Evolutionary conservation across 1,140 invertebrate genomes (phyloP).

Genomic region (Aleiodes sp.): DNA sequence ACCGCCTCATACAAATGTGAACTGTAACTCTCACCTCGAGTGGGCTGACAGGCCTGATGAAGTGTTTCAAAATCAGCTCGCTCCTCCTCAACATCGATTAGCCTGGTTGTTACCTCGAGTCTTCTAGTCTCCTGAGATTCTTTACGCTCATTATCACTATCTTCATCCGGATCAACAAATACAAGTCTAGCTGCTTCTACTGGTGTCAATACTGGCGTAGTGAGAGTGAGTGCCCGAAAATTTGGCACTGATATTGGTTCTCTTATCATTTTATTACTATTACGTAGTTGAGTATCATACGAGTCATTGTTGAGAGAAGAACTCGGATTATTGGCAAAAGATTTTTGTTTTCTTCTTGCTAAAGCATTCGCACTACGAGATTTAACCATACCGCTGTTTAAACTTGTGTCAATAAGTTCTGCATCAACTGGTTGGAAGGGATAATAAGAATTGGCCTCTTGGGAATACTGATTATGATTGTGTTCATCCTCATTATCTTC

Average conservation of each 20-base stretch:
- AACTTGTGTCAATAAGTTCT: slow-evolving; percentile 56
- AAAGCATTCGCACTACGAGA: slow-evolving; percentile 61
- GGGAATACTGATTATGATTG: slow-evolving; percentile 65
- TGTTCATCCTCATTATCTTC: slow-evolving; percentile 70
- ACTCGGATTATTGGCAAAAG: slow-evolving; percentile 36
- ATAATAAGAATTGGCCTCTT: slow-evolving; percentile 64
- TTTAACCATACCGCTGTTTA: slow-evolving; percentile 62
- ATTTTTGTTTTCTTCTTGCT: slow-evolving; percentile 55
- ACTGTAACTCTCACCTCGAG: slow-evolving; percentile 69
- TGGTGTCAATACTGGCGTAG: slow-evolving; percentile 75
- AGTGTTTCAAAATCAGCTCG: slow-evolving; percentile 60
- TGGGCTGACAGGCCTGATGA: slow-evolving; percentile 65
- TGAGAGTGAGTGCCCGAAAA: slow-evolving; percentile 72
- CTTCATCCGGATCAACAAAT: slow-evolving; percentile 76
- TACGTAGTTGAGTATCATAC: slow-evolving; percentile 24
- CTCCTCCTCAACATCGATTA: slow-evolving; percentile 62
- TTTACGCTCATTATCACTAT: slow-evolving; percentile 67
- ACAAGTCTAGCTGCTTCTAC: slow-evolving; percentile 76
- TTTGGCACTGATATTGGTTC: slow-evolving; percentile 82
- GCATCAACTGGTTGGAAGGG: slow-evolving; percentile 64
- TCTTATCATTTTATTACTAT: slow-evolving; percentile 67
- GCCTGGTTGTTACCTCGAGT: slow-evolving; percentile 45
- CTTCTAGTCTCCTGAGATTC: slow-evolving; percentile 37
- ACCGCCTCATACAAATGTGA: slow-evolving; percentile 69
- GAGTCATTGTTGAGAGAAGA: slow-evolving; percentile 24